phyloP scores from a whole-genome alignment of 2,888 invertebrate genomes.

The Chamaedrilus cognettii region DNA sequence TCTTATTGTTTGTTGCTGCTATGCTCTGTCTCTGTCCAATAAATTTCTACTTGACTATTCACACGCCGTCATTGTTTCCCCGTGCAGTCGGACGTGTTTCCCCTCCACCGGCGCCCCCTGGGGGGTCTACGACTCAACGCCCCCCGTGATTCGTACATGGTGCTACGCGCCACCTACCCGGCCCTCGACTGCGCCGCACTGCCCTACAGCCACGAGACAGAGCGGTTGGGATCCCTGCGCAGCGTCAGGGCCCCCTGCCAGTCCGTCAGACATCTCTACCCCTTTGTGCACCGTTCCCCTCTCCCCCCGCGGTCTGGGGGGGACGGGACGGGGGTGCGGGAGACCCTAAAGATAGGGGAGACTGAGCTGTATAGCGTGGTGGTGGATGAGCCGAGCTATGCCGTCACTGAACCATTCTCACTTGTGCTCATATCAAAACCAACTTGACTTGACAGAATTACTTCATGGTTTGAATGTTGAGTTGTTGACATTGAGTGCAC shows the following conservation, averaged over 20 bases:
- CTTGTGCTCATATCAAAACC: background rate
- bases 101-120: slow-evolving; percentile 36
- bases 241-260: slow-evolving; percentile 18
- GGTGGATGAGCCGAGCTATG: slow-evolving; percentile 4
- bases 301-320: background rate
- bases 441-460: no score
- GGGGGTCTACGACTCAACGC: slow-evolving; percentile 29
- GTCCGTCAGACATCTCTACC: slow-evolving; percentile 19
- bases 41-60: no score
- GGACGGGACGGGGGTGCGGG: slow-evolving; percentile 20
- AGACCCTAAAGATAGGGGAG: slow-evolving; percentile 26
- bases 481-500: no score
- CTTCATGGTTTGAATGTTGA: no score
- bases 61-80: no score
- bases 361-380: slow-evolving; percentile 17
- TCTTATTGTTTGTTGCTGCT: no score
- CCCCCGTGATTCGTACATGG: slow-evolving; percentile 33
- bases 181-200: slow-evolving; percentile 27
- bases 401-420: slow-evolving; percentile 6
- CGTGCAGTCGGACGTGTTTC: slow-evolving; percentile 36
- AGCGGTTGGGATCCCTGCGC: background rate
- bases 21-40: no score
- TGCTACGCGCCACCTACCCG: slow-evolving; percentile 29
- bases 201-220: slow-evolving; percentile 36
- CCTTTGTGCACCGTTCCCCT: slow-evolving; percentile 29